Evolutionary conservation across 2,888 invertebrate species (phyloP).

Genomic region (Baccha elongata): DNA sequence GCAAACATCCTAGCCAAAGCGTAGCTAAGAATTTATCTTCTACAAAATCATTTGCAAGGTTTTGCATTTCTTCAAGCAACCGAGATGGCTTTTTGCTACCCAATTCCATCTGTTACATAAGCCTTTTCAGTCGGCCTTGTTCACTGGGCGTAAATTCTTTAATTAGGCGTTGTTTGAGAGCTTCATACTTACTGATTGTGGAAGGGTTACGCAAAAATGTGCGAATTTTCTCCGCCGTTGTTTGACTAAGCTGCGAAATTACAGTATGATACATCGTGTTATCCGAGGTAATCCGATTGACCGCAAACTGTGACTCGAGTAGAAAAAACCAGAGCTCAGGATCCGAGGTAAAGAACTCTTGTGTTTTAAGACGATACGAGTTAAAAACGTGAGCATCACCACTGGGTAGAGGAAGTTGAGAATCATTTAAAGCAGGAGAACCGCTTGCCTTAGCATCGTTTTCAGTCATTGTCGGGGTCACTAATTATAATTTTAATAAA

Average conservation of each 20-base stretch:
- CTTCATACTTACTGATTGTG: slow-evolving; percentile 2
- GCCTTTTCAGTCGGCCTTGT: neutral
- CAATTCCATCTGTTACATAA: slow-evolving; percentile 1
- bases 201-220: slow-evolving; percentile 21
- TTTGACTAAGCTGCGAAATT: slow-evolving; percentile 4
- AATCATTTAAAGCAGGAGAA: no score
- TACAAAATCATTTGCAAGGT: neutral
- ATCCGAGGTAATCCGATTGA: neutral
- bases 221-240: slow-evolving; percentile 15
- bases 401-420: no score
- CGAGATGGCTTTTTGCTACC: slow-evolving; percentile 12
- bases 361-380: no score
- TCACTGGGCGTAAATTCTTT: slow-evolving; percentile 19
- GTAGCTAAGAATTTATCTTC: slow-evolving; percentile 15
- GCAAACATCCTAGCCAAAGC: slow-evolving; percentile 12
- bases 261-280: neutral
- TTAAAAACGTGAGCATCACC: no score
- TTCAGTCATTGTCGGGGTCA: no score
- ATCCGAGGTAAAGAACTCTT: slow-evolving; percentile 3
- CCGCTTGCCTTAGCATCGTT: no score
- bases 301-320: slow-evolving; percentile 1
- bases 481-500: no score
- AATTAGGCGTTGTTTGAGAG: slow-evolving; percentile 12
- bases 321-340: slow-evolving; percentile 3
- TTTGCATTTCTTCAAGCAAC: slow-evolving; percentile 3